These are phyloP conservation scores for Danio tinwini DNA, from an alignment of 2,797 vertebrate genomes.

Conservation along the genomic window DNA sequence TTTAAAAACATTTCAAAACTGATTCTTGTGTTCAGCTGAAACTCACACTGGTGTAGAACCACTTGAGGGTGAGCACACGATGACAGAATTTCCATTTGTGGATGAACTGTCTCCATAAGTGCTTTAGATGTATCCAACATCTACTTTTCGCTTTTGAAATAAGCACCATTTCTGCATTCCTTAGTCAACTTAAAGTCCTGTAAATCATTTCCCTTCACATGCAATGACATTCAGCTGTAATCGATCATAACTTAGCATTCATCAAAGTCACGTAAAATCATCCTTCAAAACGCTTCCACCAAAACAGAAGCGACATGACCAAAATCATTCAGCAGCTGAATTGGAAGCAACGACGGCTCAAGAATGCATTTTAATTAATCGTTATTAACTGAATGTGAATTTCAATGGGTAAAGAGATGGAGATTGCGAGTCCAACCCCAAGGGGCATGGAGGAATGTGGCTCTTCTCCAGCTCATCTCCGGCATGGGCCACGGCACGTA, in stretches of 20 bases:
- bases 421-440: constrained; percentile 52
- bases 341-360: background rate
- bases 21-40: too few species aligned
- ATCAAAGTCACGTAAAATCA: constrained; percentile 25
- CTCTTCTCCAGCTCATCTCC: constrained; percentile 58
- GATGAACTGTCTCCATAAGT: background rate
- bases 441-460: constrained; percentile 58
- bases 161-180: background rate
- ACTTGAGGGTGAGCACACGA: background rate
- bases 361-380: constrained; percentile 9
- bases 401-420: constrained; percentile 31
- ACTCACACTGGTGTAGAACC: too few species aligned
- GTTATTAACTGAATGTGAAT: constrained; percentile 17
- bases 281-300: constrained; percentile 18
- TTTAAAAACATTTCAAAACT: too few species aligned
- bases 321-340: constrained; percentile 24
- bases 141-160: background rate
- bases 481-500: constrained; percentile 76
- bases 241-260: constrained; percentile 10
- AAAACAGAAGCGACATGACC: background rate
- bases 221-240: constrained; percentile 10
- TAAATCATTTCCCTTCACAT: constrained; percentile 9
- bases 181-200: background rate
- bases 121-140: background rate
- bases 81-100: too few species aligned